Percentiles rank a stretch among this genome's conserved stretches.
phyloP scores from a whole-genome alignment of 2,797 vertebrate genomes.

The Typhlichthys eigenmanni region DNA sequence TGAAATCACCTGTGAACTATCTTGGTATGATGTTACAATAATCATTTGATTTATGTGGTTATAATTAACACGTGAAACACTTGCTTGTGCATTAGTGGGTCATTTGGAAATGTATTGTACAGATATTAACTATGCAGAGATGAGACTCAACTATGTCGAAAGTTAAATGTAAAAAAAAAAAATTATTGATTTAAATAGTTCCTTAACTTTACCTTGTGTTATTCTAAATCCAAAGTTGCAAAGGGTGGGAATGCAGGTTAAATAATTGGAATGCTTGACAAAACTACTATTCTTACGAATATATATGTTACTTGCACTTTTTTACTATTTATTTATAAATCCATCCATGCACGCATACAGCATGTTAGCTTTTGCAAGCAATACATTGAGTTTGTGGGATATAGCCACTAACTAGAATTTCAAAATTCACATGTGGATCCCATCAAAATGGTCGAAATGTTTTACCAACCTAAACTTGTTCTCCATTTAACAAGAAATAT shows the following conservation, averaged over 20 bases:
- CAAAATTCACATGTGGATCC: constrained; percentile 7
- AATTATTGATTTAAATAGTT: constrained; percentile 28
- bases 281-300: constrained; percentile 30
- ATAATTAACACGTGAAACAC: constrained; percentile 18
- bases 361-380: constrained; percentile 51
- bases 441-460: constrained; percentile 24
- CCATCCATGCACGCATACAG: constrained; percentile 51
- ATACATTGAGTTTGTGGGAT: constrained; percentile 29
- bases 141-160: constrained; percentile 65
- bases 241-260: constrained; percentile 25
- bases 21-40: constrained; percentile 35
- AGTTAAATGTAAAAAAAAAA: constrained; percentile 17
- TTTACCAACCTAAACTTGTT: constrained; percentile 32
- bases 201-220: no score
- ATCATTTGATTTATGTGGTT: constrained; percentile 33
- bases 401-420: constrained; percentile 3
- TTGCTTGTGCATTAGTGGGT: constrained; percentile 35
- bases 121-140: constrained; percentile 69
- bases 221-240: constrained; percentile 28
- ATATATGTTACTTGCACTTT: constrained; percentile 41
- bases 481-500: constrained; percentile 32
- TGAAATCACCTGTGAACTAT: constrained; percentile 19
- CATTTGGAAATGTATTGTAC: constrained; percentile 62
- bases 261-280: constrained; percentile 49
- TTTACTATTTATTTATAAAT: constrained; percentile 21